Percentiles rank a stretch among this genome's conserved stretches.
Conservation (phyloP, 2,797 vertebrate species). For the Falco biarmicus region DNA sequence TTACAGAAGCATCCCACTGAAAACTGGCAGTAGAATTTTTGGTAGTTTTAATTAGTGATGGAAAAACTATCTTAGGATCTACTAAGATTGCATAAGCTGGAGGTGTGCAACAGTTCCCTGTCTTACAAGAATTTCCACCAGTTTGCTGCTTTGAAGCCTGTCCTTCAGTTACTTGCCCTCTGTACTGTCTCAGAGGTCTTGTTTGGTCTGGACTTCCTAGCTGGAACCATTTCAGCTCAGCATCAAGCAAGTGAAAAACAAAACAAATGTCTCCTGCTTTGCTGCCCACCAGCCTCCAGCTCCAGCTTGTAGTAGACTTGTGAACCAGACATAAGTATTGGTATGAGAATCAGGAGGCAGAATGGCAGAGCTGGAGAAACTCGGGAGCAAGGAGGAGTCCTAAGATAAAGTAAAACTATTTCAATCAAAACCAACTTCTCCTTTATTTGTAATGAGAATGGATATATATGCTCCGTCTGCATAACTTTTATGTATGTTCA, state of each 20-base stretch:
- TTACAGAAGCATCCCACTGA: constrained; percentile 35
- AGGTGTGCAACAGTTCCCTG: neutral
- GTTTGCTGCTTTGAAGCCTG: neutral
- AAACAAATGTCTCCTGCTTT: neutral
- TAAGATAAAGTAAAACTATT: neutral
- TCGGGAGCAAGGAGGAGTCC: neutral
- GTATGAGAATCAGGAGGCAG: neutral
- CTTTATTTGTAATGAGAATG: neutral
- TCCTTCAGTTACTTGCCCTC: neutral
- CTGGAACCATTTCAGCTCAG: neutral
- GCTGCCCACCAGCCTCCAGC: neutral
- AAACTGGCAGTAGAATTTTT: constrained; percentile 8
- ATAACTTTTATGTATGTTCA: neutral
- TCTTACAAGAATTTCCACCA: neutral
- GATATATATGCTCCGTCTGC: neutral
- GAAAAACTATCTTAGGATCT: neutral
- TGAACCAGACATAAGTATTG: neutral
- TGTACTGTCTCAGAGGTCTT: neutral
- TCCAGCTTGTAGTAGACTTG: neutral
- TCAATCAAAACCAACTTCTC: neutral
- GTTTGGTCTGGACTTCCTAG: neutral
- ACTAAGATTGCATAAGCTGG: neutral
- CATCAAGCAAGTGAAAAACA: neutral
- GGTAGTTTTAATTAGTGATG: neutral
- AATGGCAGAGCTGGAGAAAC: neutral